These are phyloP conservation scores for Gonioctena quinquepunctata DNA, from an alignment of 1,140 invertebrate species.

Conservation along the genomic window DNA sequence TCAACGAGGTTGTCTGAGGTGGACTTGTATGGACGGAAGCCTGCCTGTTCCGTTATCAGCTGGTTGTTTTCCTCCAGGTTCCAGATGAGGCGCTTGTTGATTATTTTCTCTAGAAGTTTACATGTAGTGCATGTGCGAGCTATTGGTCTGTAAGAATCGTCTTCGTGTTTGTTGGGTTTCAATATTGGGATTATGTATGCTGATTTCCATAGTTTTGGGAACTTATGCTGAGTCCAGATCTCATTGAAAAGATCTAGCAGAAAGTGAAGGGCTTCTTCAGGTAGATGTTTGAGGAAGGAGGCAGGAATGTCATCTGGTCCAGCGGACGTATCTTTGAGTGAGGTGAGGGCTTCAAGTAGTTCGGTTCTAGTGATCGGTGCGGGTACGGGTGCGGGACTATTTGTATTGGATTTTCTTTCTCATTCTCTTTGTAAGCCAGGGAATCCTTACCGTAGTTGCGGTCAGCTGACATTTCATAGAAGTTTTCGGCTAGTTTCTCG, in stretches of 20 bases:
- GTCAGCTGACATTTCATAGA: no score
- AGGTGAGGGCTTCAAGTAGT: slow-evolving; percentile 6
- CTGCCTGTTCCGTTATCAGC: slow-evolving; percentile 13
- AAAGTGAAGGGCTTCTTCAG: neutral
- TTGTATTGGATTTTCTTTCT: no score
- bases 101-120: slow-evolving; percentile 31
- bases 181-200: neutral
- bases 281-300: slow-evolving; percentile 14
- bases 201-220: neutral
- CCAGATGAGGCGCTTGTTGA: slow-evolving; percentile 23
- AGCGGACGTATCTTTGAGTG: slow-evolving; percentile 13
- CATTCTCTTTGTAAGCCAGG: no score
- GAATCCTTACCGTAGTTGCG: no score
- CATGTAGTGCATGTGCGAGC: slow-evolving; percentile 23
- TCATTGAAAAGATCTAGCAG: slow-evolving; percentile 20
- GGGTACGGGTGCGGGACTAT: no score
- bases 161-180: neutral
- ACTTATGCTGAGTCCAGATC: neutral
- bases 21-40: slow-evolving; percentile 21
- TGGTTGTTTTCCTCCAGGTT: slow-evolving; percentile 15
- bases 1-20: slow-evolving; percentile 26
- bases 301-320: slow-evolving; percentile 21
- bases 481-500: no score
- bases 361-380: no score
- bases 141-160: slow-evolving; percentile 18